Evolutionary conservation across 1,140 invertebrate species (phyloP), one percentile per base, ranked within the genome.

Genomic region (Aradophagus sp.): DNA sequence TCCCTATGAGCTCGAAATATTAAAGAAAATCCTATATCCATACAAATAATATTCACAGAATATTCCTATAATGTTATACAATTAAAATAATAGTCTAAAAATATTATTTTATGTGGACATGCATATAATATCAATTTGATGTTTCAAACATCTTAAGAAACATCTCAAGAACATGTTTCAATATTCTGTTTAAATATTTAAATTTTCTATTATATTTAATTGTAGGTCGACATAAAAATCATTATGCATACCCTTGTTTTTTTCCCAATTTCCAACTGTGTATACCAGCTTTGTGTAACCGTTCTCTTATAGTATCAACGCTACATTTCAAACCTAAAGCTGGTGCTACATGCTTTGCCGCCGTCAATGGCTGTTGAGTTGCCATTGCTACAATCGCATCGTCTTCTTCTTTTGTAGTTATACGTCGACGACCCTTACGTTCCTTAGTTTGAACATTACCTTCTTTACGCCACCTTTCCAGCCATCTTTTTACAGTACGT

Each of bases 261-360:
- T 86, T 86, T 5, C 83, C 84, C 8, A 86, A 70, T 34, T 86
- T 86, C 84, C 84, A 86, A 69, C 84, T 86, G 14, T 86, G 84
- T 68, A 86, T 85, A 20, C 84, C 84, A 52, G 84, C 84, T 69
- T 84, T 85, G 16, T 86, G 84, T 19, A 86, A 67, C 23, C 84
- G 75, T 65, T 86, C 84, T 42, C 83, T 77, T 19, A 85, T 80
- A 0, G 83, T 85, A 61, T 84, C 83, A n/a, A 86, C 83, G 26
- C 82, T 85, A 53, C 84, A 86, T 42, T 82, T 86, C 8, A 86
- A 63, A 19, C 84, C 84, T 11, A 86, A 44, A 23, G 84, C 83
- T 17, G 84, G 82, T 27, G 80, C 84, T 12, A 86, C 84, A 35
- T 80, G 76, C 76, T 86, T 86, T 12, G 84, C 84, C 12, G 84